Evolutionary conservation across 2,797 vertebrate genomes (phyloP), one percentile per base, ranked within the genome.

Genomic region (Hippocampus kuda): DNA sequence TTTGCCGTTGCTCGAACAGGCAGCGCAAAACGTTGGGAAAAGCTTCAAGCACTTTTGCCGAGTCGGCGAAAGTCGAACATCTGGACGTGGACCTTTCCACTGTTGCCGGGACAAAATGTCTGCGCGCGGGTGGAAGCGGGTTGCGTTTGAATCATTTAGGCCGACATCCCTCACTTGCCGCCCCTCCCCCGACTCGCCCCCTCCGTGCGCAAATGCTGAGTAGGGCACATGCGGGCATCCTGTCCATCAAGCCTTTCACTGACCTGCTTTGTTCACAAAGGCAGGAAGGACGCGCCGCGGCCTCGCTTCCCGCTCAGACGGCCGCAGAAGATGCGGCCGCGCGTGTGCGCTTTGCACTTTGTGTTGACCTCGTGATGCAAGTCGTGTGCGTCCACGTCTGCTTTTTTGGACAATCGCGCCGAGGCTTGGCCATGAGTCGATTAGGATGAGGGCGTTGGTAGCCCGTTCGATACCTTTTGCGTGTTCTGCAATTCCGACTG

Each of bases 241-340:
- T 86, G 79, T 72, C 73, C 68, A 44, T 34, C 68, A 79, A 51
- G 44, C 53, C 62, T 72, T 74, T 72, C 63, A 75, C 69, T 77
- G 59, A 57, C 70, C 77, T 77, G 74, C 72, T 77, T 75, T 75
- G 73, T 78, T 78, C 89, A 91, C 90, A 91, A 92, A 89, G 84
- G 75, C 84, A 83, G 90, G 90, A 92, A 90, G 85, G 27, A 77
- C 70, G 70, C 49, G 72, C 70, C 75, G 80, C 83, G 77, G 46
- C 53, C 72, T 78, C 54, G 66, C 75, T 87, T 90, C 88, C 89
- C 83, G 72, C 54, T 78, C 24, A 63, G 60, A 57, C 64, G 68
- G 51, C 75, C 72, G 71, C 65, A 67, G 70, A 68, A 38, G 59
- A 30, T 46, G 70, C 71, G 80, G 74, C 71, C 70, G 76, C 72